Base-by-base conservation (phyloP, 2,113 vertebrate genomes). In the Trogon melanurus region DNA sequence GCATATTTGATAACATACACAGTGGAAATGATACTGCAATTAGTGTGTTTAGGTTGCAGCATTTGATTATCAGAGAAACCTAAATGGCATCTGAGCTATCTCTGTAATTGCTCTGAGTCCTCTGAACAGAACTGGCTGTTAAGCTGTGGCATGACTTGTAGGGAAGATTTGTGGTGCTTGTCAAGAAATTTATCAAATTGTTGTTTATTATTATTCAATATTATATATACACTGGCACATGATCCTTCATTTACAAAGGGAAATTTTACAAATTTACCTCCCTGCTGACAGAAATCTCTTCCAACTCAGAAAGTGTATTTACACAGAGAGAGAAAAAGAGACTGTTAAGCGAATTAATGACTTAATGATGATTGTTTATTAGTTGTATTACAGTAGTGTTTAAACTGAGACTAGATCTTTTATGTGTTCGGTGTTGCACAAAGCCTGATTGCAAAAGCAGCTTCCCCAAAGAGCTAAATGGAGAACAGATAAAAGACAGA, bases 321-420 rank as follows among this genome's bases (percentile, higher is more conserved):
- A 70, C 60, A 79, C 23, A 66, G 64, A 69, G 53, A 66, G 41
- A 85, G 54, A 87, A 88, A 70, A 71, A 60, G 78, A 92, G 74
- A 72, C 29, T 69, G 45, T 83, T 91, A 89, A 80, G 57, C 2
- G 13, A 94, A 91, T 79, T 86, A 91, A 88, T 88, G 70, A 54
- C 91, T 95, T 96, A 81, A 93, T 92, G 64, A 91, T 57, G 82
- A 87, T 95, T 88, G 88, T 95, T 96, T 97, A 78, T 96, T 92
- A 69, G 91, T 87, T 75, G 48, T 74, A 71, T 94, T 83, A 69
- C 57, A 65, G 38, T 30, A 66, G 58, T 90, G 50, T 60, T 94
- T 93, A 91, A 90, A 94, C 50, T 27, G 72, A 78, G 83, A n/a
- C 57, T 69, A 79, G n/a, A 18, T 83, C 64, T 83, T 85, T 78